Percentiles rank a stretch among this genome's conserved stretches.
phyloP scores from a whole-genome alignment of 1,140 invertebrate genomes.

The Drosophila suzukii region DNA sequence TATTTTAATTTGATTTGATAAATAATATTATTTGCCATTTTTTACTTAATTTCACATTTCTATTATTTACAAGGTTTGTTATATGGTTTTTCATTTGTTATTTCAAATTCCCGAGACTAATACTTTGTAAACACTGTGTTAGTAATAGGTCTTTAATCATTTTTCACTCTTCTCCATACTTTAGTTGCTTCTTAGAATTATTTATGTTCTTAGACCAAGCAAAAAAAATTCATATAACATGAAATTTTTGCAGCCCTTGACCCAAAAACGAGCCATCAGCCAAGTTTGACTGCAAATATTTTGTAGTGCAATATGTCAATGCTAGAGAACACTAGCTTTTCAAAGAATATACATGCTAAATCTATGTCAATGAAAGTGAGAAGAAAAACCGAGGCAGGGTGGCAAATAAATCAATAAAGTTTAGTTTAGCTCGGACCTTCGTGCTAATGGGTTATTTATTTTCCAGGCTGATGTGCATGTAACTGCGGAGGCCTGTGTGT shows the following conservation, averaged over 20 bases:
- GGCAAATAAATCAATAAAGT: conserved; percentile 72
- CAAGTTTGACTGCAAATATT: conserved; percentile 28
- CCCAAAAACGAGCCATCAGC: conserved; percentile 9
- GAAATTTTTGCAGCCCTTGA: conserved; percentile 23
- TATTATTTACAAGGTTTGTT: too few species aligned
- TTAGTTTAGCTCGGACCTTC: conserved; percentile 53
- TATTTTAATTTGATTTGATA: neutral
- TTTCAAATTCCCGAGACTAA: neutral
- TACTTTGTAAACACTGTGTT: neutral
- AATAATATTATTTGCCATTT: neutral
- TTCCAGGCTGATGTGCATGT: conserved; percentile 46
- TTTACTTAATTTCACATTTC: neutral
- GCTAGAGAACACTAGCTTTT: conserved; percentile 21
- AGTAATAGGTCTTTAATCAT: neutral
- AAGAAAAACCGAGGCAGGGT: conserved; percentile 52
- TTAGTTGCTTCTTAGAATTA: neutral
- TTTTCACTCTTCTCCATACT: neutral
- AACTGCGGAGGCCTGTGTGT: conserved; percentile 30
- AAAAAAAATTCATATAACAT: conserved; percentile 33
- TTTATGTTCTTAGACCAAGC: conserved; percentile 1
- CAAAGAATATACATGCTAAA: conserved; percentile 26
- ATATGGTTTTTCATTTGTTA: neutral
- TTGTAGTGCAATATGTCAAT: conserved; percentile 46
- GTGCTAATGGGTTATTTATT: conserved; percentile 81
- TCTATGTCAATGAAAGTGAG: conserved; percentile 74